Conservation (phyloP, 2,113 vertebrate species). For the Platysternon megacephalum region DNA sequence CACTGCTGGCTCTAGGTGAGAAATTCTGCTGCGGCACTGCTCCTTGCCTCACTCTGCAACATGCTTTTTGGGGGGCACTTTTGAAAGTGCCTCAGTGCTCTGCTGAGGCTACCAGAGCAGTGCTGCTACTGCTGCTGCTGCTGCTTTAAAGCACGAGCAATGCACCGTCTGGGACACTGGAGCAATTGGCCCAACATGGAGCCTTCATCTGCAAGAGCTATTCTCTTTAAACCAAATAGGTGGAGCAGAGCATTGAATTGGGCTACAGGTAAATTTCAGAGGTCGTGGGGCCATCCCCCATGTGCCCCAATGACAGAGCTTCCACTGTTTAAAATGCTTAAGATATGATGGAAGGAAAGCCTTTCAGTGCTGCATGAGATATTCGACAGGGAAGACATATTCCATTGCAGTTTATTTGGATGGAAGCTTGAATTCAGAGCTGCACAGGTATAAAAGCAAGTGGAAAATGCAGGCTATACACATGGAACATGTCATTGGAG, state of each 20-base stretch:
- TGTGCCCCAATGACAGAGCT: not conserved
- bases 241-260: not conserved
- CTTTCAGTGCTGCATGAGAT: not conserved
- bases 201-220: not conserved
- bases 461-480: not conserved
- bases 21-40: not conserved
- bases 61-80: not conserved
- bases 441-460: not conserved
- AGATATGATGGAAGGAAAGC: not conserved
- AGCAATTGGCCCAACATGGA: not conserved
- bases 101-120: not conserved
- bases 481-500: fast-evolving
- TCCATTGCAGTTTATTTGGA: not conserved
- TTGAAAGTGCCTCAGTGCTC: not conserved
- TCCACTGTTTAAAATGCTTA: not conserved
- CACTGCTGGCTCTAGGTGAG: not conserved
- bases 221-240: not conserved
- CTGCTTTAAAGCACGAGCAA: not conserved
- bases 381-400: not conserved
- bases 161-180: not conserved
- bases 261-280: not conserved
- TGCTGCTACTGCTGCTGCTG: fast-evolving
- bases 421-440: not conserved
- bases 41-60: not conserved
- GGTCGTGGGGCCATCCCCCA: fast-evolving